Percentiles rank a stretch among this genome's conserved stretches.
These are phyloP conservation scores for Seriola quinqueradiata DNA, from an alignment of 2,113 vertebrate species.

Conservation along the genomic window DNA sequence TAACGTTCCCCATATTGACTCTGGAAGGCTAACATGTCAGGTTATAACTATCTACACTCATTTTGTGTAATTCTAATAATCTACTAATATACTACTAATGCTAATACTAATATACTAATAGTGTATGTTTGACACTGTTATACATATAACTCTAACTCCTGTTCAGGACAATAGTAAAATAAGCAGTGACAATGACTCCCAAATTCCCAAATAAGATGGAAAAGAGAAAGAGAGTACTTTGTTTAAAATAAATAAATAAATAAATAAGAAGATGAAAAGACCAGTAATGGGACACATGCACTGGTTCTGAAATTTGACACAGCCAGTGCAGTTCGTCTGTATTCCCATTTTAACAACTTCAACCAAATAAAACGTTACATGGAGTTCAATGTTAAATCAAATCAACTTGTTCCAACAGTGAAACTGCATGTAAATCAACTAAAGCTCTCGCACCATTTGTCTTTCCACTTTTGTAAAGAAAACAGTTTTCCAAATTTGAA, in stretches of 20 bases:
- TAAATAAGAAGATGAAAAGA: not conserved
- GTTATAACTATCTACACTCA: too few relatives aligned
- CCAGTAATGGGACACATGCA: not conserved
- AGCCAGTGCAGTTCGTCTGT: not conserved
- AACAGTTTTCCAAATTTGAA: not conserved
- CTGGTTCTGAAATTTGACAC: not conserved
- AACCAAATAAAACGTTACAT: not conserved
- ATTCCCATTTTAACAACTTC: not conserved
- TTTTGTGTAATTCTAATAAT: too few relatives aligned
- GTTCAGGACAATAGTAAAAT: not conserved
- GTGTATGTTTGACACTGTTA: too few relatives aligned
- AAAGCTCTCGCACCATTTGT: not conserved
- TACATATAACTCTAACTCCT: not conserved
- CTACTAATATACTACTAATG: too few relatives aligned
- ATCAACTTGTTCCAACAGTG: not conserved
- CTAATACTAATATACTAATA: too few relatives aligned
- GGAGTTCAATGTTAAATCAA: constrained; percentile 6
- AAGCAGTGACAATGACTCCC: not conserved
- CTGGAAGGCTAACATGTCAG: too few relatives aligned
- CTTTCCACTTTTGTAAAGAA: constrained; percentile 2
- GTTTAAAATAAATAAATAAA: not conserved
- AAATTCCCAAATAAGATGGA: not conserved
- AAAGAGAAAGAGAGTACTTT: not conserved
- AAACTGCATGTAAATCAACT: not conserved
- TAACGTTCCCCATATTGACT: too few relatives aligned